Evolutionary conservation across 2,113 vertebrate genomes (phyloP).

Genomic region (Pandion haliaetus): DNA sequence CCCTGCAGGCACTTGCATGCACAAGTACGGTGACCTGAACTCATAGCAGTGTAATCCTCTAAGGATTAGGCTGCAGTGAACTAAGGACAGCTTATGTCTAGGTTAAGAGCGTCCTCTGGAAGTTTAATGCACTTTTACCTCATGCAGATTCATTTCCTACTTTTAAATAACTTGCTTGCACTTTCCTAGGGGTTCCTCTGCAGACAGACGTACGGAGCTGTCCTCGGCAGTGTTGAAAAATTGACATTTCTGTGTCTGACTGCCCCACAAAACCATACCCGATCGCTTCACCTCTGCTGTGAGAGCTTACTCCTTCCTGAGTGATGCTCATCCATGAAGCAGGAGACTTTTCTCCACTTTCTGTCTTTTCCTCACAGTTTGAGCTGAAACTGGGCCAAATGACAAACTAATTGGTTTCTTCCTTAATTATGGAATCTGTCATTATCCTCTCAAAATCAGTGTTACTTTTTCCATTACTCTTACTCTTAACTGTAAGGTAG

Average conservation of each 20-base stretch:
- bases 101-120: background rate
- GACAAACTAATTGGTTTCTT: background rate
- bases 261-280: background rate
- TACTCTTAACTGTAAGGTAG: background rate
- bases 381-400: background rate
- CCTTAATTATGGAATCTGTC: background rate
- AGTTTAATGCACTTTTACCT: background rate
- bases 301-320: background rate
- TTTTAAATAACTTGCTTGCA: background rate
- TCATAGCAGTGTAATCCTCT: background rate
- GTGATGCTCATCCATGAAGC: background rate
- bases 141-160: background rate
- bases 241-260: fast-evolving
- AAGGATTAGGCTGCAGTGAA: background rate
- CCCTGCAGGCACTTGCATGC: background rate
- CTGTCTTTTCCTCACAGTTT: background rate
- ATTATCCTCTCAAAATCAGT: conserved; percentile 24
- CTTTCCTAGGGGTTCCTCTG: background rate
- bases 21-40: background rate
- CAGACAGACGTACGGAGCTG: fast-evolving
- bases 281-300: fast-evolving
- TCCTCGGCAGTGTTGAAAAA: background rate
- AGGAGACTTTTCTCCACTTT: background rate
- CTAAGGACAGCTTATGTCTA: background rate
- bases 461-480: background rate